Conservation (phyloP, 1,140 invertebrate genomes). For the Meloidogyne exigua region DNA sequence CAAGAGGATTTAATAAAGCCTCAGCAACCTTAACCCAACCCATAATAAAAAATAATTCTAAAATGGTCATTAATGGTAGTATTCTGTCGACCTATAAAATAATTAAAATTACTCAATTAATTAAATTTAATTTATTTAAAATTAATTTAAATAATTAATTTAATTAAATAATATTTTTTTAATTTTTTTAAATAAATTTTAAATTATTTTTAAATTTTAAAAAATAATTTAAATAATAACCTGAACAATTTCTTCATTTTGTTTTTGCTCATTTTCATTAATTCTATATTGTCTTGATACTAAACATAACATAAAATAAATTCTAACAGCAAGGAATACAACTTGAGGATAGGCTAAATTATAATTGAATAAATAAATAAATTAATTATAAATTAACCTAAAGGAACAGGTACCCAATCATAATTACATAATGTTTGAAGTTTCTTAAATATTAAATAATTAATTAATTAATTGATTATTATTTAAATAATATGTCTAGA, state of each 20-base stretch:
- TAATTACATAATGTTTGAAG: conserved; percentile 46
- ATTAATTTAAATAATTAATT: no score
- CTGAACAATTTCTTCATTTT: not conserved
- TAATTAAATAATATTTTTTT: conserved; percentile 16
- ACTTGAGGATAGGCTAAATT: conserved; percentile 45
- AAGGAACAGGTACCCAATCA: conserved; percentile 41
- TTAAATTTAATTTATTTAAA: no score
- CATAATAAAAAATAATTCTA: conserved; percentile 52
- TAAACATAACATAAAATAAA: conserved; percentile 51
- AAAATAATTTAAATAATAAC: not conserved
- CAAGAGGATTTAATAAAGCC: conserved; percentile 28
- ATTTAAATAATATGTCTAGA: no score
- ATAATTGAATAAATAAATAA: conserved; percentile 23
- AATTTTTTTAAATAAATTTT: not conserved
- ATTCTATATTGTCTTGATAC: conserved; percentile 45
- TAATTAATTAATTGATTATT: no score
- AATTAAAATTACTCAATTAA: no score
- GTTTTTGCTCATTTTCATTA: conserved; percentile 16
- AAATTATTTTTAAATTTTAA: not conserved
- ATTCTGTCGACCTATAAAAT: conserved; percentile 43
- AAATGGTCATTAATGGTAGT: conserved; percentile 50
- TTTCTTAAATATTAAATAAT: conserved; percentile 6
- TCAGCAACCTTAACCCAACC: conserved; percentile 47
- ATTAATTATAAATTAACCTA: not conserved
- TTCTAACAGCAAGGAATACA: conserved; percentile 48